These are phyloP conservation scores for Ranitomeya variabilis DNA, from an alignment of 2,113 vertebrate genomes.

Conservation along the genomic window DNA sequence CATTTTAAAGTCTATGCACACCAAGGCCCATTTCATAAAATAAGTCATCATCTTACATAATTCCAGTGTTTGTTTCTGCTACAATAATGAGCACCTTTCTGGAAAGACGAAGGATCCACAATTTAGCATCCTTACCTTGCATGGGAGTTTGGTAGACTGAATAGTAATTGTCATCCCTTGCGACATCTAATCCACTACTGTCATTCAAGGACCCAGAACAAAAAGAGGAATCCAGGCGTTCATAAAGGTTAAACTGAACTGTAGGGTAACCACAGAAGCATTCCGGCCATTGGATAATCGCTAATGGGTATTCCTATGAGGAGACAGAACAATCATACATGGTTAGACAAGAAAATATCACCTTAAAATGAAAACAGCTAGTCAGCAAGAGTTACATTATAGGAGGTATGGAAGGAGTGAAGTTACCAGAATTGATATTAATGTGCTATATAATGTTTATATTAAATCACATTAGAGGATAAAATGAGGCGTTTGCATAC, in stretches of 20 bases:
- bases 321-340: conserved; percentile 25
- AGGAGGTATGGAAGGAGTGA: background rate
- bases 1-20: background rate
- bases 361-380: background rate
- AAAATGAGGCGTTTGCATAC: background rate
- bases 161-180: conserved; percentile 65
- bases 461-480: background rate
- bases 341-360: conserved; percentile 27
- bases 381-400: background rate
- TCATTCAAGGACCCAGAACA: conserved; percentile 65
- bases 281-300: conserved; percentile 74
- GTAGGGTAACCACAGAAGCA: conserved; percentile 87
- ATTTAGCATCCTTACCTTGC: conserved; percentile 75
- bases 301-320: conserved; percentile 86
- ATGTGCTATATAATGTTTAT: background rate
- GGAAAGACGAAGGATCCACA: background rate
- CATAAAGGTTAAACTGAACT: conserved; percentile 72
- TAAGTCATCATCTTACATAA: background rate
- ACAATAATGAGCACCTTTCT: background rate
- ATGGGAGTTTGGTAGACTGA: conserved; percentile 90
- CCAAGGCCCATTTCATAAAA: conserved; percentile 25
- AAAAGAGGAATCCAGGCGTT: conserved; percentile 64
- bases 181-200: conserved; percentile 33
- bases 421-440: background rate
- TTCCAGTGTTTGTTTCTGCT: background rate